Conservation (phyloP, 2,113 vertebrate species). For the Plecotus auritus region DNA sequence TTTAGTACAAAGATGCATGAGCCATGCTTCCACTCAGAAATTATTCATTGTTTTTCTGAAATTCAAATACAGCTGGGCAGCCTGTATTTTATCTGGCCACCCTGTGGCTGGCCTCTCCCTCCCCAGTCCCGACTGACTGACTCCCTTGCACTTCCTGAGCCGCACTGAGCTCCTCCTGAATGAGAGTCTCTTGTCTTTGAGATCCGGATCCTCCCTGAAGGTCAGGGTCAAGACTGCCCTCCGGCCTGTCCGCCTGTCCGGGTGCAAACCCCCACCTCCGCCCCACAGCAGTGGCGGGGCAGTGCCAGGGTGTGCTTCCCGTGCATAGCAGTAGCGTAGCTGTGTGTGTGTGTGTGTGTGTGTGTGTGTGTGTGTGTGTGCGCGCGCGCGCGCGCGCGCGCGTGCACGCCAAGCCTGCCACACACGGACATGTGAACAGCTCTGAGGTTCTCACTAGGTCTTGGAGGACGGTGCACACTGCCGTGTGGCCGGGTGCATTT, state of each 20-base stretch:
- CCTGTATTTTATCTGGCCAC: slow-evolving; percentile 30
- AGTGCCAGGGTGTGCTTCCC: neutral
- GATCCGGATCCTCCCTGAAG: neutral
- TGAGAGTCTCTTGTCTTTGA: slow-evolving; percentile 41
- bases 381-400: too few species aligned
- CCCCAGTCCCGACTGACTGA: neutral
- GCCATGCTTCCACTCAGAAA: neutral
- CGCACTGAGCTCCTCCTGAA: neutral
- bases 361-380: neutral
- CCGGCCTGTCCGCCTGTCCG: neutral
- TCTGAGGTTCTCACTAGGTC: neutral
- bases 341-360: neutral
- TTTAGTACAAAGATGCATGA: neutral
- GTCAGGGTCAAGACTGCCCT: slow-evolving; percentile 35
- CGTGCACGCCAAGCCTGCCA: neutral
- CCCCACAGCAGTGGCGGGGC: neutral
- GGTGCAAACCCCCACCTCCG: neutral
- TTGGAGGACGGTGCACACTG: neutral
- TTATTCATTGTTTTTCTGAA: slow-evolving; percentile 36
- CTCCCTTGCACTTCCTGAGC: neutral
- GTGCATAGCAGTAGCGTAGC: neutral
- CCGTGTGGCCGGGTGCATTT: neutral
- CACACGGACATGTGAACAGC: neutral
- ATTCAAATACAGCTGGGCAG: slow-evolving; percentile 15
- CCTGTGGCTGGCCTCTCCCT: neutral